Evolutionary conservation across 37 sponge, comb jelly and placozoan species (phyloP), one percentile per base, ranked within the genome.

Genomic region (Oopsacas minuta): DNA sequence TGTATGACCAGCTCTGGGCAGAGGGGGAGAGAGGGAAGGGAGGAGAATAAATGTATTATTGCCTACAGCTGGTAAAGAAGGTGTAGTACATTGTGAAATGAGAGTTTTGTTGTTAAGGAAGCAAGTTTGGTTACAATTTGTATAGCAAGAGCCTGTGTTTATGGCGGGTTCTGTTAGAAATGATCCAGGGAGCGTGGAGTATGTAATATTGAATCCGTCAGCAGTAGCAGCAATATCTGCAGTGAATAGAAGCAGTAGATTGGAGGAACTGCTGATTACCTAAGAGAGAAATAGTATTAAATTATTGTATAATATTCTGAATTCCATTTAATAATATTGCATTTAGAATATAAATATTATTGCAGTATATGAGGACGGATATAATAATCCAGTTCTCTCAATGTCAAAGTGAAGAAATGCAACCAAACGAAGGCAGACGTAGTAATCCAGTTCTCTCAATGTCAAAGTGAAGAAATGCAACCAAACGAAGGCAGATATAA

Each of bases 201-300:
- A 61, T 5, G 75, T 25, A 3, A 61, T 61, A 34, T 61, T 61
- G 28, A 61, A 61, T 3, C 75, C 75, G 22, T 7, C 5, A 3
- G 7, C 20, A 34, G 3, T 10, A 61, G 75, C 75, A 61, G 20
- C 75, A 3, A n/a, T n/a, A 12, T 61, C 75, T n/a, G 75, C 28
- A 34, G 28, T 10, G 75, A 61, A 61, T 10, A 61, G 75, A 5
- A 61, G 22, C 28, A 61, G 75, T 5, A 61, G 75, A 25, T 34
- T 3, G 30, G 75, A 61, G 30, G 75, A 61, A 61, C 75, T 61
- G 75, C 75, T 61, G 28, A 61, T n/a, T 34, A 61, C 75, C 75
- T 61, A 61, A 25, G 28, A 61, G 75, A 42, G 49, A n/a, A n/a
- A n/a, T n/a, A n/a, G n/a, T n/a, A n/a, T 42, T 42, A 42, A 42